phyloP scores from a whole-genome alignment of 2,113 vertebrate species.

The Poeciliopsis occidentalis region DNA sequence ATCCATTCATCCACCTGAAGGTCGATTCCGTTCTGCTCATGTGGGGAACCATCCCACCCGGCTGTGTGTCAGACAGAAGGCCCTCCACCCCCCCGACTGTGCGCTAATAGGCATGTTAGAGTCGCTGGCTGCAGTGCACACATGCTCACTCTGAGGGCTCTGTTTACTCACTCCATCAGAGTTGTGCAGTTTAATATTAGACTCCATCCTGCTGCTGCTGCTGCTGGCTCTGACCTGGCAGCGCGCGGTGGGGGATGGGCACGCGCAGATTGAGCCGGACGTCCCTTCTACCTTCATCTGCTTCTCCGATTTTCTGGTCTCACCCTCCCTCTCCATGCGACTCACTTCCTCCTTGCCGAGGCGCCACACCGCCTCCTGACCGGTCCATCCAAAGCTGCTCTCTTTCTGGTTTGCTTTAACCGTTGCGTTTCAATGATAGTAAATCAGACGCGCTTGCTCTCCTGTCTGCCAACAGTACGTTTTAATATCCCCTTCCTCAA shows the following conservation, averaged over 20 bases:
- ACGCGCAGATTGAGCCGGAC: not conserved
- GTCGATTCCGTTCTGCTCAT: not conserved
- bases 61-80: conserved; percentile 50
- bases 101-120: conserved; percentile 39
- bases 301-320: not conserved
- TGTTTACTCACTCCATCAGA: not conserved
- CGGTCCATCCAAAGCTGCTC: not conserved
- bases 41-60: not conserved
- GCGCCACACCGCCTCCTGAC: conserved; percentile 18
- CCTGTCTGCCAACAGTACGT: too few relatives aligned
- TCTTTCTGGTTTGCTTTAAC: not conserved
- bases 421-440: not conserved
- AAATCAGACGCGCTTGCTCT: not conserved
- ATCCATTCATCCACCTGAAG: not conserved
- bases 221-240: conserved; percentile 42
- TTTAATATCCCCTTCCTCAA: too few relatives aligned
- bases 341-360: conserved; percentile 24
- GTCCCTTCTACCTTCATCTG: conserved; percentile 48
- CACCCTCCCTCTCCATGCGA: not conserved
- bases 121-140: conserved; percentile 15
- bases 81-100: conserved; percentile 35
- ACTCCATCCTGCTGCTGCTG: conserved; percentile 38
- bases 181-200: conserved; percentile 64
- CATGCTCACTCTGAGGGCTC: not conserved
- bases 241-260: conserved; percentile 46